phyloP scores from a whole-genome alignment of 1,140 invertebrate species.

The Phortica variegata region DNA sequence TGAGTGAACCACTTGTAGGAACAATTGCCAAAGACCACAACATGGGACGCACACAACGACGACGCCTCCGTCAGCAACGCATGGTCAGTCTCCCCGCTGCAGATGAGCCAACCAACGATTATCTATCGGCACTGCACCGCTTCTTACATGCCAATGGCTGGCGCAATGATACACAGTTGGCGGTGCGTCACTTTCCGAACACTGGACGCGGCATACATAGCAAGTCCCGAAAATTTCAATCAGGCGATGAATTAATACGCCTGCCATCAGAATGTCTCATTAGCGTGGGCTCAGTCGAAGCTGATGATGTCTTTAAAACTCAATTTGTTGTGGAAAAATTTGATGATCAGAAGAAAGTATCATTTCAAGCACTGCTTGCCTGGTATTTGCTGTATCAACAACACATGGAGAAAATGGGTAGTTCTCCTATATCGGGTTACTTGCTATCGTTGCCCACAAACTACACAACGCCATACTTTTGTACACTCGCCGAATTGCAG shows the following conservation, averaged over 20 bases:
- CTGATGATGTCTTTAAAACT: constrained; percentile 31
- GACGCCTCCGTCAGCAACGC: constrained; percentile 17
- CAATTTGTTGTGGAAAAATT: constrained; percentile 32
- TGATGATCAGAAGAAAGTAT: constrained; percentile 41
- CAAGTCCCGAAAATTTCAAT: constrained; percentile 19
- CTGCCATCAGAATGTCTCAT: constrained; percentile 37
- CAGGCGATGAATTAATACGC: constrained; percentile 33
- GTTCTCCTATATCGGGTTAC: constrained; percentile 59
- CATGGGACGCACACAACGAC: constrained; percentile 47
- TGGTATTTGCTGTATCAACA: constrained; percentile 64
- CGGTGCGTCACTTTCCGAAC: constrained; percentile 15
- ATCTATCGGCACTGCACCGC: constrained; percentile 7
- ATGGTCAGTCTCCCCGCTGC: too few species aligned
- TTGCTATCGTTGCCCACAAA: constrained; percentile 62
- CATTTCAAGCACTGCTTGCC: constrained; percentile 62
- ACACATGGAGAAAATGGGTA: constrained; percentile 43
- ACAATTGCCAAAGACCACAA: too few species aligned
- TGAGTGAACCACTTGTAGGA: neutral
- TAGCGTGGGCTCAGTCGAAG: constrained; percentile 37
- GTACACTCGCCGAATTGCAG: constrained; percentile 54
- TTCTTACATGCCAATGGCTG: constrained; percentile 35
- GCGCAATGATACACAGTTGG: constrained; percentile 33
- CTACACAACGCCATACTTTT: constrained; percentile 61
- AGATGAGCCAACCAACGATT: neutral
- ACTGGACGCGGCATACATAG: constrained; percentile 47